phyloP scores from a whole-genome alignment of 2,888 invertebrate genomes.

The Minunthozetes semirufus region DNA sequence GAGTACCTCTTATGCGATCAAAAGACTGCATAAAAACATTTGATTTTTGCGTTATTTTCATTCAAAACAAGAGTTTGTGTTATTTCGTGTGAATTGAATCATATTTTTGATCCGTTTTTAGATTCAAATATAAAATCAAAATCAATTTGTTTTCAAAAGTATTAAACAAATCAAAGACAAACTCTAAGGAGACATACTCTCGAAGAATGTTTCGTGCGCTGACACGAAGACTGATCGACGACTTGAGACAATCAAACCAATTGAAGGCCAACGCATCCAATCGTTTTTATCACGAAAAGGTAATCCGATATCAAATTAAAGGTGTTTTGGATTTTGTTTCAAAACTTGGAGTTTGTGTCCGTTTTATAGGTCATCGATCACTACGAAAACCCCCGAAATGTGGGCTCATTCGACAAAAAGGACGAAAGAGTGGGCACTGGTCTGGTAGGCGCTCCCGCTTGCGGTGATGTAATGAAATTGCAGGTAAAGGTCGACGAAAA shows the following conservation, averaged over 20 bases:
- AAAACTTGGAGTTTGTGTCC: too few species aligned
- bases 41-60: too few species aligned
- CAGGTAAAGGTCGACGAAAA: conserved; percentile 91
- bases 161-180: background rate
- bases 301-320: too few species aligned
- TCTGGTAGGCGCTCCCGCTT: conserved; percentile 96
- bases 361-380: conserved; percentile 81
- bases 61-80: too few species aligned
- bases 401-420: conserved; percentile 91
- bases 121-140: too few species aligned
- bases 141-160: too few species aligned
- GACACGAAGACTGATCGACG: background rate
- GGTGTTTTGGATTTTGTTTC: too few species aligned
- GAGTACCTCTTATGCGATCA: too few species aligned
- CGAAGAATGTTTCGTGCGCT: background rate
- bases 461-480: conserved; percentile 99
- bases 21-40: too few species aligned
- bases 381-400: conserved; percentile 98
- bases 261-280: background rate
- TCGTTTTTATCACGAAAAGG: conserved; percentile 14
- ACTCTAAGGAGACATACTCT: background rate
- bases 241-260: background rate
- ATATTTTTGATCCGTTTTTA: too few species aligned
- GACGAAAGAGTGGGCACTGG: conserved; percentile 92
- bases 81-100: too few species aligned